phyloP scores from a whole-genome alignment of 2,888 invertebrate genomes.

The Euzophera pinguis region DNA sequence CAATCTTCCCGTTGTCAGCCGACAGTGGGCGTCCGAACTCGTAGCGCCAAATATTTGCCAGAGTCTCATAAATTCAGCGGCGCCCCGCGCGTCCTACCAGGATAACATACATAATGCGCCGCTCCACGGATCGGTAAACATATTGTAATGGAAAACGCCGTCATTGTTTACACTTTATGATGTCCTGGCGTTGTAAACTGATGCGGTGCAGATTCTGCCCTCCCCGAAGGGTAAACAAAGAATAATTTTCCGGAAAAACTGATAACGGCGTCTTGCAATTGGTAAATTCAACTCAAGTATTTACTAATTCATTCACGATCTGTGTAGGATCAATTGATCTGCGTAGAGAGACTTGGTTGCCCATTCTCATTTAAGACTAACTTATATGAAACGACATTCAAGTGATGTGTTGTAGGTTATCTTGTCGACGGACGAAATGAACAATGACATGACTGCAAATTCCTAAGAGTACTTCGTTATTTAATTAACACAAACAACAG shows the following conservation, averaged over 20 bases:
- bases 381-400: too few relatives aligned
- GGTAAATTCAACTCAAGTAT: too few relatives aligned
- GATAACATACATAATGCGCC: conserved; percentile 78
- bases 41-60: conserved; percentile 76
- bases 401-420: too few relatives aligned
- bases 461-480: too few relatives aligned
- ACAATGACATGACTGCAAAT: too few relatives aligned
- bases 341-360: too few relatives aligned
- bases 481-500: too few relatives aligned
- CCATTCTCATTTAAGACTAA: too few relatives aligned
- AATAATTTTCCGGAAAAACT: conserved; percentile 33
- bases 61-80: conserved; percentile 74
- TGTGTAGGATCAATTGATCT: too few relatives aligned
- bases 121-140: conserved; percentile 78
- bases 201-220: conserved; percentile 50
- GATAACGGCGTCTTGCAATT: conserved; percentile 9
- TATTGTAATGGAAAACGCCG: conserved; percentile 80
- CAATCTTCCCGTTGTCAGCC: conserved; percentile 76
- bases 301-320: too few relatives aligned
- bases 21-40: conserved; percentile 64
- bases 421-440: too few relatives aligned
- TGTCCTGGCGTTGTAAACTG: conserved; percentile 72
- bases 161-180: conserved; percentile 78
- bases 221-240: conserved; percentile 37
- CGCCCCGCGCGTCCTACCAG: conserved; percentile 68